Conservation (phyloP, 2,113 vertebrate species). For the Agapornis roseicollis region DNA sequence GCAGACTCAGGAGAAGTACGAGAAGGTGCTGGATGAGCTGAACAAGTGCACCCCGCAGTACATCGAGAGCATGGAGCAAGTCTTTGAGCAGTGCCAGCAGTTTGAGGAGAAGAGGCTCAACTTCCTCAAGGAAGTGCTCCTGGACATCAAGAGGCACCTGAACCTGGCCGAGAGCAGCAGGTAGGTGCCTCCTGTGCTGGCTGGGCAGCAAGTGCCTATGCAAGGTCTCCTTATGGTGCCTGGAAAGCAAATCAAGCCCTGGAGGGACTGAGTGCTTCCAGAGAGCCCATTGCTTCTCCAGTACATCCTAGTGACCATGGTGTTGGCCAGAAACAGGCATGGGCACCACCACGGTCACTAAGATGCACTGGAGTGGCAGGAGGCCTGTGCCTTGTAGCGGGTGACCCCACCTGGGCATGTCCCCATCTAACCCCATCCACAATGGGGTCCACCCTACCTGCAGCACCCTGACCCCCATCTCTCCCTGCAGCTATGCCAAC, state of each 20-base stretch:
- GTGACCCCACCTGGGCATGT: not conserved
- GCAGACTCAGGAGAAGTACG: slow-evolving; percentile 95
- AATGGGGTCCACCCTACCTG: rapidly evolving
- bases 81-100: slow-evolving; percentile 98
- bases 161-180: slow-evolving; percentile 94
- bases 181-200: slow-evolving; percentile 50
- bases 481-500: slow-evolving; percentile 80
- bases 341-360: rapidly evolving
- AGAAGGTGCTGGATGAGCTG: slow-evolving; percentile 95
- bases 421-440: not conserved
- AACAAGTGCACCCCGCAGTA: slow-evolving; percentile 92
- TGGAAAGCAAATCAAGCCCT: not conserved
- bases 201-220: rapidly evolving
- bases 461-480: rapidly evolving
- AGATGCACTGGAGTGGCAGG: not conserved
- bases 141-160: slow-evolving; percentile 96
- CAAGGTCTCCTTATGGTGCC: not conserved
- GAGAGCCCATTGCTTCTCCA: not conserved
- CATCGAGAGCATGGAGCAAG: slow-evolving; percentile 96
- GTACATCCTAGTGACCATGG: too few species aligned
- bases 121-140: slow-evolving; percentile 94
- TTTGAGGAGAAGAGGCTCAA: slow-evolving; percentile 94
- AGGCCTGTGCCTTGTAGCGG: not conserved
- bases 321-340: too few species aligned
- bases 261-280: not conserved